Evolutionary conservation across 2,113 vertebrate genomes (phyloP).

Genomic region (Lipophrys pholis): DNA sequence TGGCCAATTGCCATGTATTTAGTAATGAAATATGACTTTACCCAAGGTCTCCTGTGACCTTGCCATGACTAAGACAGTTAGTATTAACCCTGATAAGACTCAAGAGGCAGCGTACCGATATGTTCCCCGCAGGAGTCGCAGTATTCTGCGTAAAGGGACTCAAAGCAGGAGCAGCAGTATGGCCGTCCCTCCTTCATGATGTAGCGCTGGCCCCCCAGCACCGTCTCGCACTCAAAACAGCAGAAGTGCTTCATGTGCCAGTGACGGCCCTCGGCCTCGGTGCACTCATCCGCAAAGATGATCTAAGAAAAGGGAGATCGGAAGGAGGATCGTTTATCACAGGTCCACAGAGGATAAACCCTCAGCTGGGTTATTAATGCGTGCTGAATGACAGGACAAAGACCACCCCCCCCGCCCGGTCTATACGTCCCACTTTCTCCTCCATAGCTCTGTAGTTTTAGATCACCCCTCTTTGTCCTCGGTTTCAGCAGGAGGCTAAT

Average conservation of each 20-base stretch:
- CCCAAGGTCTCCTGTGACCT: conserved; percentile 8
- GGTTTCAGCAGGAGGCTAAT: conserved; percentile 55
- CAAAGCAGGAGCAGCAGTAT: conserved; percentile 98
- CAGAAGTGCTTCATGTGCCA: conserved; percentile 99
- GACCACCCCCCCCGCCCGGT: conserved; percentile 27
- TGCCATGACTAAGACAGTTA: conserved; percentile 6
- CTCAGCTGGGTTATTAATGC: conserved; percentile 41
- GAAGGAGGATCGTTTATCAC: conserved; percentile 53
- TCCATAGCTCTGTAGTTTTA: conserved; percentile 28
- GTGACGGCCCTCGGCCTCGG: conserved; percentile 96
- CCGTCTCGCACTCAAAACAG: conserved; percentile 97
- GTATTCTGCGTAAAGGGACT: conserved; percentile 96
- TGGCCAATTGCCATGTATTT: conserved; percentile 5
- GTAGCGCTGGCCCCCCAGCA: conserved; percentile 96
- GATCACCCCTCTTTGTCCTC: conserved; percentile 55
- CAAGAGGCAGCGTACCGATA: conserved; percentile 87
- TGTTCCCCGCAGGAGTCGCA: conserved; percentile 98
- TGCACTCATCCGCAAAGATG: conserved; percentile 98
- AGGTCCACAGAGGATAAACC: conserved; percentile 24
- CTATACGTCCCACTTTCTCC: conserved; percentile 20
- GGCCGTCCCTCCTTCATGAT: conserved; percentile 99
- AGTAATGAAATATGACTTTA: conserved; percentile 2
- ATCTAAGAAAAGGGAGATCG: conserved; percentile 83
- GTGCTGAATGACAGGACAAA: conserved; percentile 63
- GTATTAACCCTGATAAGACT: conserved; percentile 7